phyloP scores from a whole-genome alignment of 2,113 vertebrate genomes.

The Aspidoscelis tigris region DNA sequence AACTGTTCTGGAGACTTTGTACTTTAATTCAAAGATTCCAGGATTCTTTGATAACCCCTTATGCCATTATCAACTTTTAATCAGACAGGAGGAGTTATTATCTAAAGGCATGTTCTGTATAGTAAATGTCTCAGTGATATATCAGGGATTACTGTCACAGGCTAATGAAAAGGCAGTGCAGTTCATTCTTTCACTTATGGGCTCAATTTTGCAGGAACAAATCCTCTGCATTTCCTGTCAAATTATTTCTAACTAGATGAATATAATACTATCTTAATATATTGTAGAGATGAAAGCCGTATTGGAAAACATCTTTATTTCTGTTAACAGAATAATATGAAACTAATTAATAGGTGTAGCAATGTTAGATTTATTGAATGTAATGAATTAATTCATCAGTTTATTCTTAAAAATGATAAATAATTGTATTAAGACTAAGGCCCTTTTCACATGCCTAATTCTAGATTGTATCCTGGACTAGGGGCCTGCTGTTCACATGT shows the following conservation, averaged over 20 bases:
- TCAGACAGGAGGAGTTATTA: conserved; percentile 34
- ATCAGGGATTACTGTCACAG: conserved; percentile 40
- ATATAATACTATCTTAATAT: conserved; percentile 45
- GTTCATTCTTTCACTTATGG: conserved; percentile 58
- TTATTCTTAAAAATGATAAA: no score
- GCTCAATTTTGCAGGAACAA: conserved; percentile 45
- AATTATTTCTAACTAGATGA: conserved; percentile 66
- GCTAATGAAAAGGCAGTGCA: conserved; percentile 52
- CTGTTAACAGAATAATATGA: conserved; percentile 31
- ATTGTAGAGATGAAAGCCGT: conserved; percentile 25
- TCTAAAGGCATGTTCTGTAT: conserved; percentile 46
- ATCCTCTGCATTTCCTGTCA: conserved; percentile 53
- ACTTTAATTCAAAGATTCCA: background rate
- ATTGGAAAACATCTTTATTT: conserved; percentile 41
- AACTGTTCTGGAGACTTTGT: background rate
- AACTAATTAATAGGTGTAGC: background rate
- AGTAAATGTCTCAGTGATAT: conserved; percentile 40
- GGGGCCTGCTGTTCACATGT: no score
- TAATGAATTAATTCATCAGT: no score
- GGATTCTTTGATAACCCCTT: conserved; percentile 23
- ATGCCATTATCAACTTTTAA: conserved; percentile 4
- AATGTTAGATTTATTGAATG: no score
- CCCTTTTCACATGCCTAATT: no score
- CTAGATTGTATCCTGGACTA: no score
- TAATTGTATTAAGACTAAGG: no score